Conservation (phyloP, 2,797 vertebrate genomes). For the Catostomus latipinnis region DNA sequence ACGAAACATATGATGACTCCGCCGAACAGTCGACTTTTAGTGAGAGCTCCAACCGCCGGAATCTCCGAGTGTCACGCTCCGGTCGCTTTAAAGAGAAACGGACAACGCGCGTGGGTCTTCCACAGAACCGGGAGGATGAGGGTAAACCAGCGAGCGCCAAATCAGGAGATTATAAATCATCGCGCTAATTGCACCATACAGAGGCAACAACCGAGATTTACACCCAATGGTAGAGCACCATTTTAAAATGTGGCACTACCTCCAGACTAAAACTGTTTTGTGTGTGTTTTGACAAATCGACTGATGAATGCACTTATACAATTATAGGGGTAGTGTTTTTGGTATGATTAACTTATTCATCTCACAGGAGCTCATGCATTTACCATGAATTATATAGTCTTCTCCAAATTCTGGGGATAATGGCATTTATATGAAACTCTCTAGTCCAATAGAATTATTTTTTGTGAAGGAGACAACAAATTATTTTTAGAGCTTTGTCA, state of each 20-base stretch:
- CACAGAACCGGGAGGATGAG: conserved; percentile 77
- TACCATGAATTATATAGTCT: not conserved
- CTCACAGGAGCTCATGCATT: not conserved
- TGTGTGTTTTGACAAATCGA: not conserved
- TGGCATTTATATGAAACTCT: not conserved
- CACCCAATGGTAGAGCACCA: not conserved
- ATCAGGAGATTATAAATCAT: conserved; percentile 8
- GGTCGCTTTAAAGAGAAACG: conserved; percentile 92
- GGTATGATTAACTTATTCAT: conserved; percentile 2
- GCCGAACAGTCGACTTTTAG: conserved; percentile 76
- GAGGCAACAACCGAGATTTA: not conserved
- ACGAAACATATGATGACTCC: conserved; percentile 75
- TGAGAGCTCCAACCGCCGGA: conserved; percentile 82
- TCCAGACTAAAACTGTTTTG: conserved; percentile 1
- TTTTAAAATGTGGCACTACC: not conserved
- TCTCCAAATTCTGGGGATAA: conserved; percentile 25
- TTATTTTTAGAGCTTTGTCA: conserved; percentile 3
- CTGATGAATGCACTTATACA: conserved; percentile 34
- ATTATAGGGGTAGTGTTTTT: not conserved
- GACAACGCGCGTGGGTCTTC: conserved; percentile 81
- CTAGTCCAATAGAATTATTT: not conserved
- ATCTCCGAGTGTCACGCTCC: conserved; percentile 90
- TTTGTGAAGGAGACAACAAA: conserved; percentile 13
- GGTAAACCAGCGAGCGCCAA: conserved; percentile 23
- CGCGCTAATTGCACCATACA: not conserved